These are phyloP conservation scores for Pelobates cultripes DNA, from an alignment of 2,797 vertebrate genomes.

Conservation along the genomic window DNA sequence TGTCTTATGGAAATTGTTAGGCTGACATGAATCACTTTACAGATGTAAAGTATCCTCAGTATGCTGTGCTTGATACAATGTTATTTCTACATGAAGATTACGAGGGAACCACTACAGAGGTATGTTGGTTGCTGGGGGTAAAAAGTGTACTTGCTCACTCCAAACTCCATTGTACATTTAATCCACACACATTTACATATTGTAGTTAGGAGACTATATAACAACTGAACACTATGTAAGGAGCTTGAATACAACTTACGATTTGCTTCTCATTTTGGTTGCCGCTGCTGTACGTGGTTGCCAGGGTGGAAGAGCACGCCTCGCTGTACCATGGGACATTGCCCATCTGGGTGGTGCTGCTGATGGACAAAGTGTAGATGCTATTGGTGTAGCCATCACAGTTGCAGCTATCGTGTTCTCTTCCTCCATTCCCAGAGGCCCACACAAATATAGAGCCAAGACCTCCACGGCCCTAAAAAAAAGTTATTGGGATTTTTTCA, in stretches of 20 bases:
- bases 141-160: no score
- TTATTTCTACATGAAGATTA: no score
- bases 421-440: constrained; percentile 94
- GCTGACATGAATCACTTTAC: no score
- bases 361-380: constrained; percentile 97
- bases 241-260: constrained; percentile 70
- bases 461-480: constrained; percentile 83
- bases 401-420: constrained; percentile 96
- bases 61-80: no score
- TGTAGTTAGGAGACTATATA: no score
- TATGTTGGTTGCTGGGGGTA: no score
- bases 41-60: no score
- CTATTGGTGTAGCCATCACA: constrained; percentile 99
- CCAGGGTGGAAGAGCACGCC: constrained; percentile 96
- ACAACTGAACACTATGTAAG: no score
- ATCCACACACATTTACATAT: no score
- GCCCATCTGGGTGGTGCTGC: constrained; percentile 92
- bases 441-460: constrained; percentile 97
- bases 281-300: constrained; percentile 95
- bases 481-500: not conserved
- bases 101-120: no score
- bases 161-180: no score
- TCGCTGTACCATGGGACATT: constrained; percentile 98
- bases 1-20: no score
- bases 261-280: constrained; percentile 96